Evolutionary conservation across 2,797 vertebrate genomes (phyloP), one percentile per base, ranked within the genome.

Genomic region (Urocyon cinereoargenteus): DNA sequence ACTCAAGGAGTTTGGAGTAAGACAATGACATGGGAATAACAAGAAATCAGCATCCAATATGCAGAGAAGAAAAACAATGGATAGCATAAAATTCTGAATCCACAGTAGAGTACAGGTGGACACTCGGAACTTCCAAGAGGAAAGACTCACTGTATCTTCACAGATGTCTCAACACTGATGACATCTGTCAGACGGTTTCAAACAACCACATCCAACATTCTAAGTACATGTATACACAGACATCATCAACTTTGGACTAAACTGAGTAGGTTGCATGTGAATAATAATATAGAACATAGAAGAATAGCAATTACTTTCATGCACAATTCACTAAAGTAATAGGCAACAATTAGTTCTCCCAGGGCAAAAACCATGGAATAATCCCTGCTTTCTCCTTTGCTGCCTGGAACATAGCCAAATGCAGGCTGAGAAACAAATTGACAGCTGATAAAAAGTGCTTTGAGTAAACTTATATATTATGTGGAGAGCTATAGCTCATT

Each of bases 391-490:
- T 83, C 31, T 93, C 10, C 73, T 96, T 73, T 22, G 57, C 73
- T 90, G 81, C 53, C 77, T 92, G 78, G 96, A 95, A 90, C 75
- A 16, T 31, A 94, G 96, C 70, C 92, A 97, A 77, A 92, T 59
- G 31, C 57, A 89, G n/a, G 66, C 49, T 94, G 57, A 73, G 93
- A 95, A 90, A 49, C 81, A 95, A 93, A 97, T 66, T 92, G 94
- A 82, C 91, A 86, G 82, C 57, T 79, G 94, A 83, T 88, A 91
- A 92, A 49, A 86, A 97, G 64, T 66, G 45, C 61, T 90, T 94
- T 83, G 68, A 95, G 91, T 92, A 94, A 97, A 97, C 31, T 75
- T 91, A 53, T 51, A 34, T 88, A 93, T 95, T 97, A 90, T 73
- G 66, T 45, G 49, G 86, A 96, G 91, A 59, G 64, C 64, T 78